phyloP scores from a whole-genome alignment of 2,113 vertebrate genomes.

The Anhinga rufa region DNA sequence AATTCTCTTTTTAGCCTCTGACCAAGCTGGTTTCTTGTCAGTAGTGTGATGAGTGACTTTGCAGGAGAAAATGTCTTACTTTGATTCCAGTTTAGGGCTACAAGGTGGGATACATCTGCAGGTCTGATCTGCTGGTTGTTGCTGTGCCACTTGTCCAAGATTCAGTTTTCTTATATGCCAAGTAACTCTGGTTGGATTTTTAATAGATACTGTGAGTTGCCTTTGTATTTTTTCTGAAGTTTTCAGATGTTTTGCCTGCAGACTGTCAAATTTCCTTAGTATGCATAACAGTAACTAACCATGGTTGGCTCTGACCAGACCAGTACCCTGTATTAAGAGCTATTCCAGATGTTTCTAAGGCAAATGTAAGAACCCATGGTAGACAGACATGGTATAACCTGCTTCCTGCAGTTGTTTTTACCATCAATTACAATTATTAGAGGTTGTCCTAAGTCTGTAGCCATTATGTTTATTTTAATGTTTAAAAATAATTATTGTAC shows the following conservation, averaged over 20 bases:
- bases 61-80: neutral
- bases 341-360: neutral
- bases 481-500: neutral
- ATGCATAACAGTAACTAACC: neutral
- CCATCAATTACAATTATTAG: neutral
- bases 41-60: neutral
- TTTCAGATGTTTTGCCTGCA: neutral
- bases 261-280: neutral
- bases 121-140: neutral
- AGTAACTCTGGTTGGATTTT: neutral
- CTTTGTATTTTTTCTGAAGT: neutral
- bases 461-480: neutral
- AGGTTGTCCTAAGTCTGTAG: neutral
- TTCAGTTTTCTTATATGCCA: neutral
- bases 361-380: neutral
- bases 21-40: neutral
- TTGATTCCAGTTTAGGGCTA: neutral
- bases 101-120: neutral
- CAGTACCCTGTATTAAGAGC: neutral
- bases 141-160: neutral
- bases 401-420: neutral
- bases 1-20: neutral
- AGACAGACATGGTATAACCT: neutral
- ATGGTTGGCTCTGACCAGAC: neutral
- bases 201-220: neutral